These are phyloP conservation scores for Numenius phaeopus DNA, from an alignment of 2,797 vertebrate genomes.

Conservation along the genomic window DNA sequence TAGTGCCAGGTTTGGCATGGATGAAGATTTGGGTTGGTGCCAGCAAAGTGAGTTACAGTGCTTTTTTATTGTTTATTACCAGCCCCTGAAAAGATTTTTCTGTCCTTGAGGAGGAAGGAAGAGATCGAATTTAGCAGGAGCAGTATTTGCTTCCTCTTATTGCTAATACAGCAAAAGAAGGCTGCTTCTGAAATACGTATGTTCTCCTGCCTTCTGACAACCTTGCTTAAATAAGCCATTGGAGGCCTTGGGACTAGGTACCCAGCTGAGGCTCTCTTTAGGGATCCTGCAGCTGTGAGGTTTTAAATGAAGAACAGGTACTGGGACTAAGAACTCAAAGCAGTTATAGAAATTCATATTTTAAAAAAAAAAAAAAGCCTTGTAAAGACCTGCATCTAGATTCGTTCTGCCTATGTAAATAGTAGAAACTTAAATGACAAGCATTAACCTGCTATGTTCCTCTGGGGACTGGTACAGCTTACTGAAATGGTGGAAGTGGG, in stretches of 20 bases:
- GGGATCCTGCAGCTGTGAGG: background rate
- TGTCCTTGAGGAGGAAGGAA: slow-evolving; percentile 68
- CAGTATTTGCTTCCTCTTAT: slow-evolving; percentile 55
- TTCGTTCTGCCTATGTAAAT: background rate
- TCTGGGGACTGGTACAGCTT: background rate
- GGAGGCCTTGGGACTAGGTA: background rate
- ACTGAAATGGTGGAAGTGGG: background rate
- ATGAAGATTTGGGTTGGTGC: slow-evolving; percentile 24
- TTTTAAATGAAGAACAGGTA: background rate
- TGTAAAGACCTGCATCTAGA: background rate
- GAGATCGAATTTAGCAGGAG: slow-evolving; percentile 67
- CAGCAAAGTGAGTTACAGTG: slow-evolving; percentile 33
- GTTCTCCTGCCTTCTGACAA: background rate
- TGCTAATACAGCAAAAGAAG: slow-evolving; percentile 26
- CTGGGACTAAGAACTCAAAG: background rate
- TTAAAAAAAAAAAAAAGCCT: background rate
- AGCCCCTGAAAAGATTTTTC: slow-evolving; percentile 44
- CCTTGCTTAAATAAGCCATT: background rate
- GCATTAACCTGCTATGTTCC: background rate
- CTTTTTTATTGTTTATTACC: slow-evolving; percentile 48
- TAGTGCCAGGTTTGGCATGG: slow-evolving; percentile 47
- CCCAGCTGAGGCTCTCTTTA: background rate
- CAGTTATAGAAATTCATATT: background rate
- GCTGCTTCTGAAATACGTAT: background rate
- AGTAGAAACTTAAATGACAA: background rate